Conservation (phyloP, 2,888 invertebrate genomes). For the Merodon equestris region DNA sequence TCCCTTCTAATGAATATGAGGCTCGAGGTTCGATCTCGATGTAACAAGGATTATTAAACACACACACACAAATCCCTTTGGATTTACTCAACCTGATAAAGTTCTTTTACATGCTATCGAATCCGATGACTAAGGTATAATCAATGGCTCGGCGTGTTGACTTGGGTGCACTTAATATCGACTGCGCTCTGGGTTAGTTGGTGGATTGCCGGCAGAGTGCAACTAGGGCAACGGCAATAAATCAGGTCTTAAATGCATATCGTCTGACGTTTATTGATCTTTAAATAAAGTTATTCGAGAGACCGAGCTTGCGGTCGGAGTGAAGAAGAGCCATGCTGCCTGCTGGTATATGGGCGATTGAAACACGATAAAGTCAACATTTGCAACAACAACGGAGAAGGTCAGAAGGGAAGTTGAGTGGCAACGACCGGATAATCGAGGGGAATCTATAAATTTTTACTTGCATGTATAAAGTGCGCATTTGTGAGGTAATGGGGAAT, state of each 20-base stretch:
- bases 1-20: not conserved
- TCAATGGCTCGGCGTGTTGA: constrained; percentile 42
- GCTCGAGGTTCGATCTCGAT: not conserved
- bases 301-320: not conserved
- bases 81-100: constrained; percentile 27
- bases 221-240: constrained; percentile 42
- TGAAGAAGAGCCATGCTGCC: no score
- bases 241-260: constrained; percentile 65
- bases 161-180: constrained; percentile 34
- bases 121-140: constrained; percentile 44
- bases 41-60: constrained; percentile 12
- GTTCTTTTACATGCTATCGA: constrained; percentile 6
- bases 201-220: constrained; percentile 25
- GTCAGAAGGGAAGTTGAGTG: constrained; percentile 2
- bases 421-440: constrained; percentile 49
- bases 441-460: constrained; percentile 46
- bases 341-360: no score
- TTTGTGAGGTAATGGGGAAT: constrained; percentile 20
- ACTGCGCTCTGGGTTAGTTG: constrained; percentile 31
- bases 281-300: constrained; percentile 32
- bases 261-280: constrained; percentile 58
- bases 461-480: constrained; percentile 23
- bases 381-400: constrained; percentile 9
- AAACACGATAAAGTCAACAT: constrained; percentile 48
- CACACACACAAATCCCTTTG: constrained; percentile 1